Conservation (phyloP, 2,113 vertebrate genomes). For the Glaucidium brasilianum region DNA sequence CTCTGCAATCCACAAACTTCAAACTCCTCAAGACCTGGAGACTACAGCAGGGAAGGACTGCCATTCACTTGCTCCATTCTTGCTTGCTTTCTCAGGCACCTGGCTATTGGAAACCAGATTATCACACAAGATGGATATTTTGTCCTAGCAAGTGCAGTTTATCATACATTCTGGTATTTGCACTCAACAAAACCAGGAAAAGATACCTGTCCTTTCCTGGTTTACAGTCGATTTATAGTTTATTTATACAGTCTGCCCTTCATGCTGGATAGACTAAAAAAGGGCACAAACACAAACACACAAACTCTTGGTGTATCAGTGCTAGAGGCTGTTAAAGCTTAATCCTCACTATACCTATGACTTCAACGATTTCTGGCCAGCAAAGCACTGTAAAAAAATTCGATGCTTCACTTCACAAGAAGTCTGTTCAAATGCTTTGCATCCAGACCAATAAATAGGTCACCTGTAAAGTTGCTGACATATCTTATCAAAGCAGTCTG, state of each 20-base stretch:
- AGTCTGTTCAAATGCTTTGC: neutral
- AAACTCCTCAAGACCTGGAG: neutral
- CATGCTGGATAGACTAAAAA: neutral
- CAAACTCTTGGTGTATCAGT: neutral
- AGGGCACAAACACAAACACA: neutral
- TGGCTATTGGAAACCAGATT: neutral
- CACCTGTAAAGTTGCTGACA: neutral
- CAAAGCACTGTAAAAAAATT: neutral
- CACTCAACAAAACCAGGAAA: neutral
- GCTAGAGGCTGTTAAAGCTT: neutral
- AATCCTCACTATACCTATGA: neutral
- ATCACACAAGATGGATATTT: neutral
- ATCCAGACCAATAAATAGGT: conserved; percentile 6
- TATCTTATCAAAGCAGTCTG: neutral
- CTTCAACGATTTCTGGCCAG: neutral
- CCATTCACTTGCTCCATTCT: neutral
- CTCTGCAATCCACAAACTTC: neutral
- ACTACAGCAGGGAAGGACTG: neutral
- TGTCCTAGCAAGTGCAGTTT: neutral
- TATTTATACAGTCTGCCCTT: neutral
- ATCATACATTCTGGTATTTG: neutral
- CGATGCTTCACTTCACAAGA: neutral
- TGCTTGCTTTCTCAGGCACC: neutral
- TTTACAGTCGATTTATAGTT: neutral
- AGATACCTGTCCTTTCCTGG: neutral